Base-by-base conservation (phyloP, 2,113 vertebrate genomes). In the Calidris pygmaea region DNA sequence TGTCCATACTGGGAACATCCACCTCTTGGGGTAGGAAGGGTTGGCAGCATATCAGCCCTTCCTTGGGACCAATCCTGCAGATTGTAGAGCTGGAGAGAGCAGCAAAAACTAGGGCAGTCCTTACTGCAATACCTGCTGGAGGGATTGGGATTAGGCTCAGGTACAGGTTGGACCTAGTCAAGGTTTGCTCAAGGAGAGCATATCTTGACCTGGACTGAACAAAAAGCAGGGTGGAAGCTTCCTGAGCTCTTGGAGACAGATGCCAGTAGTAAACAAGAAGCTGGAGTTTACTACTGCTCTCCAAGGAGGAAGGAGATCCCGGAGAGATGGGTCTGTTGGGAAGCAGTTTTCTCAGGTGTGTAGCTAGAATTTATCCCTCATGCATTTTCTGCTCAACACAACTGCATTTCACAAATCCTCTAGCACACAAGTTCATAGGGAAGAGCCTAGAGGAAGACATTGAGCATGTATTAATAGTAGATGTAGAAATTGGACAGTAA, bases 331-430 rank as follows among this genome's bases (percentile, higher is more conserved):
- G 20, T 52, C 27, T 37, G 26, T 4, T 56, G 53, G 21, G 26
- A 85, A 90, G 48, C 8, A 66, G 14, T 65, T 26, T 10, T 58
- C 22, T 45, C 47, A 48, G 39, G 12, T 50, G 2, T 8, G 18
- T 41, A 70, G 29, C 43, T 89, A 55, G 29, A 37, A 59, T 81
- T 83, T 71, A 7, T 2, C 4, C 15, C 35, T 58, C 0, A 0
- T 43, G 35, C 14, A 13, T 70, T 68, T 80, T 92, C 74, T 68
- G 15, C 12, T 48, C 41, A 50, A 39, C 50, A 59, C 48, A 85
- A 52, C 23, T 53, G 48, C 52, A 65, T 85, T 89, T 82, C 71
- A 70, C 37, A 56, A 87, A 65, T 53, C 41, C 9, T 70, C 7
- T 14, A 53, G 66, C 43, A 60, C 16, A 39, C 8, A 60, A 13